These are phyloP conservation scores for Alca torda DNA, from an alignment of 2,797 vertebrate genomes.

Conservation along the genomic window DNA sequence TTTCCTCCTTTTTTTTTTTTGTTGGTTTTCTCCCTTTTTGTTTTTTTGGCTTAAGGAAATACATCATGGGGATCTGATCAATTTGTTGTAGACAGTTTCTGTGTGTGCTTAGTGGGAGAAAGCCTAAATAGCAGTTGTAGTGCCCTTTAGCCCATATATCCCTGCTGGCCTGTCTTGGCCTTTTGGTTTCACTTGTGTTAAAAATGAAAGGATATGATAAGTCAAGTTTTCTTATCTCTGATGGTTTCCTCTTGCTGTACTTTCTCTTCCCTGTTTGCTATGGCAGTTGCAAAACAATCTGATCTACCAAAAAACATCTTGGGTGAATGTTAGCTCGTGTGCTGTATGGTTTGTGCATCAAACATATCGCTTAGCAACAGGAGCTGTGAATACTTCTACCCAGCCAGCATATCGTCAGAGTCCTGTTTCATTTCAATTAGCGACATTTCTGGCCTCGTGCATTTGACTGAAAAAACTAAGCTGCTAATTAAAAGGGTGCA, in stretches of 20 bases:
- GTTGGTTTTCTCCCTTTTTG: no score
- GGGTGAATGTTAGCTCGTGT: not conserved
- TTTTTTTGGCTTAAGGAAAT: not conserved
- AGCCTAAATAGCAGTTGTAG: not conserved
- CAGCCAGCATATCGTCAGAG: not conserved
- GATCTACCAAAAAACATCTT: constrained; percentile 17
- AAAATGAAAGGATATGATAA: not conserved
- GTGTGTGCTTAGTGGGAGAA: not conserved
- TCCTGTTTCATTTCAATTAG: constrained; percentile 53
- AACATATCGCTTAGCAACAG: constrained; percentile 18
- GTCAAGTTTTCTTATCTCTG: constrained; percentile 15
- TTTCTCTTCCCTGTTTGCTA: constrained; percentile 15
- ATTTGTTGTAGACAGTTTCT: not conserved
- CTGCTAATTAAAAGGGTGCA: constrained; percentile 60
- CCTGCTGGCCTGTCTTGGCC: not conserved
- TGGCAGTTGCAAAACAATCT: not conserved
- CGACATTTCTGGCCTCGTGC: constrained; percentile 10
- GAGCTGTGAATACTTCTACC: constrained; percentile 25
- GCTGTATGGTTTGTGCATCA: constrained; percentile 7
- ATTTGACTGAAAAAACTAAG: constrained; percentile 42
- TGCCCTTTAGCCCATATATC: not conserved
- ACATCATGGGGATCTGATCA: not conserved
- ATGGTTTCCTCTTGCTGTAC: not conserved
- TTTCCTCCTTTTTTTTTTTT: no score
- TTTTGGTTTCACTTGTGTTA: constrained; percentile 7